Evolutionary conservation across 1,140 invertebrate species (phyloP).

Genomic region (Drosophila nebulosa): DNA sequence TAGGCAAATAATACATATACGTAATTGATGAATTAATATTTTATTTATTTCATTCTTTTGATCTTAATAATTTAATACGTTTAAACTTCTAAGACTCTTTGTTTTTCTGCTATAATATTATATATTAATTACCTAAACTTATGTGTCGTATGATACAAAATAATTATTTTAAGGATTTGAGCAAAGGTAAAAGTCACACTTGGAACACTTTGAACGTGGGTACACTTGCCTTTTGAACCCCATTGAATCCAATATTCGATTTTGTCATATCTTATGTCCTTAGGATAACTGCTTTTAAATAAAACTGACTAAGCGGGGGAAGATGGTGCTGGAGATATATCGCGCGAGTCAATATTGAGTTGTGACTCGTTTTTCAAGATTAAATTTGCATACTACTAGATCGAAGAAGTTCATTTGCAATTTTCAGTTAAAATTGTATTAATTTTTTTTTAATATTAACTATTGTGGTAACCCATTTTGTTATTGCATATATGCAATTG

Average conservation of each 20-base stretch:
- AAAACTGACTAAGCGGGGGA: not conserved
- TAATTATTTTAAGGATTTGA: not conserved
- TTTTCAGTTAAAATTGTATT: no score
- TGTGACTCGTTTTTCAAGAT: no score
- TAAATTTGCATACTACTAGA: no score
- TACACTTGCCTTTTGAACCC: constrained; percentile 2
- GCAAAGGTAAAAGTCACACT: not conserved
- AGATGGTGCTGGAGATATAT: not conserved
- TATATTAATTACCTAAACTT: not conserved
- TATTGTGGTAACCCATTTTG: constrained; percentile 7
- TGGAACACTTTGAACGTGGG: not conserved
- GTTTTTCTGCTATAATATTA: not conserved
- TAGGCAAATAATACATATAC: not conserved
- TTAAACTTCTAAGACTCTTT: not conserved
- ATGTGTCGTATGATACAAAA: not conserved
- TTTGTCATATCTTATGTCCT: constrained; percentile 1
- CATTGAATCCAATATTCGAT: constrained; percentile 7
- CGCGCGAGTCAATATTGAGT: not conserved
- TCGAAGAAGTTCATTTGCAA: no score
- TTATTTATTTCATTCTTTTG: not conserved
- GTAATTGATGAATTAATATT: not conserved
- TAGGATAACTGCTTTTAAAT: not conserved
- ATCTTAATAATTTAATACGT: not conserved
- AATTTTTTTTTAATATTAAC: not conserved
- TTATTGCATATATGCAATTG: constrained; percentile 45